Evolutionary conservation across 2,113 vertebrate genomes (phyloP), one percentile per base, ranked within the genome.

Genomic region (Apodemus speciosus): DNA sequence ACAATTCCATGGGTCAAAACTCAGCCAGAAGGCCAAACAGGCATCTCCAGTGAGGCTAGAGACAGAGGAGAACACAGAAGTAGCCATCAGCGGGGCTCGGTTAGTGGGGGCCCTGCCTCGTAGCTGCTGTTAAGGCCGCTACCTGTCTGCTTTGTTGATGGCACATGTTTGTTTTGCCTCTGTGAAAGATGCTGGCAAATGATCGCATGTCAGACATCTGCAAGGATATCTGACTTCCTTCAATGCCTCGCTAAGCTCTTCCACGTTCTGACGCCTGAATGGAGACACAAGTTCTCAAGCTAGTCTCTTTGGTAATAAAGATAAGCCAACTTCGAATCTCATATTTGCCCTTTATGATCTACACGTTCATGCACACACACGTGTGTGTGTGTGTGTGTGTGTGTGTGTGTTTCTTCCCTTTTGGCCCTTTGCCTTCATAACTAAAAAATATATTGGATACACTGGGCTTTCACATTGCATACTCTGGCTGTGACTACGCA

Each of bases 1-100:
- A 96, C 95, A 95, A 88, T 89, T 96, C 80, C 32, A 10, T 71
- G 68, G 96, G 95, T 96, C 96, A 97, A 11, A 96, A 92, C 89
- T 88, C 89, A 96, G 71, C 94, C 86, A 51, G 75, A 86, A 77
- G 73, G 68, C 73, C 76, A 83, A 90, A 93, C 43, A 94, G 62
- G 68, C 56, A 43, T 84, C 85, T 94, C 86, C 72, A 88, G 69
- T 1, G 69, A 20, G 51, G 20, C 69, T 21, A 27, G 23, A n/a
- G 68, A 62, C 56, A 11, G 80, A 62, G 80, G 27, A 60, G 13
- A 58, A 7, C 68, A 56, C 87, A 49, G 60, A 73, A 92, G 68
- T 73, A 62, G 64, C 88, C 62, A 8, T 72, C n/a, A 58, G 10
- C 49, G 72, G 60, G 79, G 76, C 35, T 92, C 71, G 38, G 25